Percentiles rank a stretch among this genome's conserved stretches.
Evolutionary conservation across 2,797 vertebrate genomes (phyloP).

Genomic region (Sebastes taczanowskii): DNA sequence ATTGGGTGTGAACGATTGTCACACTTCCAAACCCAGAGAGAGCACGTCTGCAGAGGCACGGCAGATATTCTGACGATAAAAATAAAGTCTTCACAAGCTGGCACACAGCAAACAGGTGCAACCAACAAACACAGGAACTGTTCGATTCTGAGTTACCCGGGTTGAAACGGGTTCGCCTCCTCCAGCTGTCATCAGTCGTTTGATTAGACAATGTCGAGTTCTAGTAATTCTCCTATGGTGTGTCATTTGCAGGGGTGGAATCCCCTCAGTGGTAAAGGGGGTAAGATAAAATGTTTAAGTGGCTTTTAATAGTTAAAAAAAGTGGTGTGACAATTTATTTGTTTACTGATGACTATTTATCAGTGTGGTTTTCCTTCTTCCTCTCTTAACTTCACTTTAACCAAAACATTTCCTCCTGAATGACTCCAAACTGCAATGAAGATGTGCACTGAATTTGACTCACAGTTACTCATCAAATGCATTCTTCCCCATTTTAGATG

Average conservation of each 20-base stretch:
- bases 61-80: conserved; percentile 71
- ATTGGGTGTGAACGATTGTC: conserved; percentile 32
- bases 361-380: neutral
- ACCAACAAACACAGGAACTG: conserved; percentile 64
- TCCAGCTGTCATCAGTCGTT: conserved; percentile 33
- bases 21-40: conserved; percentile 31
- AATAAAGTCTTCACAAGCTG: conserved; percentile 44
- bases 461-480: neutral
- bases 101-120: conserved; percentile 75
- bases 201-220: conserved; percentile 2
- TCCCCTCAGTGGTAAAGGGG: neutral
- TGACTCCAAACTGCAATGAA: neutral
- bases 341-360: neutral
- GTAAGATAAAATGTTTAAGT: neutral
- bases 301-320: neutral
- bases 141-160: conserved; percentile 39
- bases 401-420: neutral
- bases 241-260: neutral
- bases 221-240: neutral
- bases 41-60: conserved; percentile 44
- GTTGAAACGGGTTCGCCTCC: conserved; percentile 31
- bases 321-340: neutral
- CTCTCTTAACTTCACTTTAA: neutral
- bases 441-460: neutral
- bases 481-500: neutral